These are phyloP conservation scores for Esperia sulphurella DNA, from an alignment of 2,888 invertebrate genomes.

Conservation along the genomic window DNA sequence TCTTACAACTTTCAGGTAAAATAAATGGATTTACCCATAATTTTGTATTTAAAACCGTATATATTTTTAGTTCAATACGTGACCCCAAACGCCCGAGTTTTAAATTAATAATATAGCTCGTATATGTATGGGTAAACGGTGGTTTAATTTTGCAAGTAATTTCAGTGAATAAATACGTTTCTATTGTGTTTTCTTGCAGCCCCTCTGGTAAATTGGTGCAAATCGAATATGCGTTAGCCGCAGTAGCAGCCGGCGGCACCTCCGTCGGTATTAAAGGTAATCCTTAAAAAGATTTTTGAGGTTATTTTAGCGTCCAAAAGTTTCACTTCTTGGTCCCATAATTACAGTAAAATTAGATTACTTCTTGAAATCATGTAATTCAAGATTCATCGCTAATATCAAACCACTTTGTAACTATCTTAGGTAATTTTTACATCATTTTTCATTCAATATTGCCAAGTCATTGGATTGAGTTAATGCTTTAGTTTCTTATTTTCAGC, in stretches of 20 bases:
- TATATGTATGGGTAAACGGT: neutral
- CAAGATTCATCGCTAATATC: too few species aligned
- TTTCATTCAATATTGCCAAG: neutral
- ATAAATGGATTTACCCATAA: constrained; percentile 33
- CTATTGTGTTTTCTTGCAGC: constrained; percentile 77
- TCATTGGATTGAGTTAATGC: neutral
- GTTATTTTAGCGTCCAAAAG: constrained; percentile 31
- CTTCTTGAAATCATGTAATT: neutral
- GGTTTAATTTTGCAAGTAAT: neutral
- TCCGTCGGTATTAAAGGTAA: constrained; percentile 98
- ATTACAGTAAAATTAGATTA: neutral
- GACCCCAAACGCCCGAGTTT: neutral
- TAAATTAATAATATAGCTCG: neutral
- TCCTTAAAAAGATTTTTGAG: constrained; percentile 21
- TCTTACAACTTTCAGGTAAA: constrained; percentile 85
- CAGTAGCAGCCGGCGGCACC: constrained; percentile 98
- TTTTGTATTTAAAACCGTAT: constrained; percentile 1
- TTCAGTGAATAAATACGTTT: constrained; percentile 2
- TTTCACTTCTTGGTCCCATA: neutral
- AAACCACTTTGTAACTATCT: neutral
- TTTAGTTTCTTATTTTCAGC: constrained; percentile 79
- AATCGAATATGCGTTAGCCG: constrained; percentile 99
- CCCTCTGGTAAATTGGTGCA: constrained; percentile 99
- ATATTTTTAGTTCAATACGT: neutral
- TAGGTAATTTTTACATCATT: neutral